phyloP scores from a whole-genome alignment of 2,113 vertebrate species.

The Sprattus sprattus region DNA sequence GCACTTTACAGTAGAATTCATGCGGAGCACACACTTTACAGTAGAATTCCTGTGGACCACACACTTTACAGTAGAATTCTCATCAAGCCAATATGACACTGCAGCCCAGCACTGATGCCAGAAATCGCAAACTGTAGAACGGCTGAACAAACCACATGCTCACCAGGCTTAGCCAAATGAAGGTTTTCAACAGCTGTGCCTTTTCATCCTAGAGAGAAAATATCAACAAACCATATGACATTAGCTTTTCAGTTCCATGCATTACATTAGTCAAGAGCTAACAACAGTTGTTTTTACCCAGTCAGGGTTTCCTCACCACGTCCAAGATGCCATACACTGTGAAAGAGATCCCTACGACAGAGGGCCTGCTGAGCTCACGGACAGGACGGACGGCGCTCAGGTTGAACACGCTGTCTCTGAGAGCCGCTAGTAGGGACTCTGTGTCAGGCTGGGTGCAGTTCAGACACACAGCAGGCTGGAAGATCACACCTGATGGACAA shows the following conservation, averaged over 20 bases:
- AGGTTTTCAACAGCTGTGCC: constrained; percentile 76
- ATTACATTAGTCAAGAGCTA: neutral
- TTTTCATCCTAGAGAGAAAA: constrained; percentile 68
- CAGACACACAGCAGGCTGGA: constrained; percentile 22
- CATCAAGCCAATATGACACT: too few relatives aligned
- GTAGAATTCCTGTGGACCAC: neutral
- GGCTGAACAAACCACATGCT: constrained; percentile 59
- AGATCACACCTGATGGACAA: constrained; percentile 42
- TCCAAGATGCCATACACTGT: constrained; percentile 67
- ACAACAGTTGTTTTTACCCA: too few relatives aligned
- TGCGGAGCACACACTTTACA: too few relatives aligned
- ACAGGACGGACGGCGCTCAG: constrained; percentile 60
- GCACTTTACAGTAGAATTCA: neutral
- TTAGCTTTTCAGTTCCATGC: neutral
- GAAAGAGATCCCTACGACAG: constrained; percentile 51
- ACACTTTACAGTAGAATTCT: neutral
- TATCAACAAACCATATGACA: neutral
- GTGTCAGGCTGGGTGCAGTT: constrained; percentile 61
- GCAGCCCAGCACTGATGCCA: too few relatives aligned
- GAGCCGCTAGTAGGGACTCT: constrained; percentile 52
- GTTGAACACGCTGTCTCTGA: constrained; percentile 50
- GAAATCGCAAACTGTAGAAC: constrained; percentile 55
- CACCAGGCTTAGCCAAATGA: constrained; percentile 76
- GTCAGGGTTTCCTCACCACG: constrained; percentile 62
- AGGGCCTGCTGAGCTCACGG: constrained; percentile 42